Conservation (phyloP, 1,140 invertebrate species). For the Globodera rostochiensis region DNA sequence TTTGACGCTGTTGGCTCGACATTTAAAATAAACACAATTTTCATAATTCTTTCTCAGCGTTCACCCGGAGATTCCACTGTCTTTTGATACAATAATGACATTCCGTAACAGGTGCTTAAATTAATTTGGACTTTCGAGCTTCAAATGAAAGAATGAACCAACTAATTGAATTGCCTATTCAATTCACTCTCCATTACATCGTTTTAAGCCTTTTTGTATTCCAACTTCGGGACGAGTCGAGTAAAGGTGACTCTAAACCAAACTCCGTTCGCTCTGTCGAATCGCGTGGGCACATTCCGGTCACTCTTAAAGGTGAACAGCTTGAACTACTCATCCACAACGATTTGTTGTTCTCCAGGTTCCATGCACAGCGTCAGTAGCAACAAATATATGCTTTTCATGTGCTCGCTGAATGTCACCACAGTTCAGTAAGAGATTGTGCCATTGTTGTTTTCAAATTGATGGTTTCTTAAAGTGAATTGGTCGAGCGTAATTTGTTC, state of each 20-base stretch:
- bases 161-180: constrained; percentile 18
- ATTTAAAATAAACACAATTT: not conserved
- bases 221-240: constrained; percentile 36
- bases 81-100: constrained; percentile 64
- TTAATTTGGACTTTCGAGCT: not conserved
- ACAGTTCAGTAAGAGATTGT: constrained; percentile 49
- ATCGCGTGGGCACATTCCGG: constrained; percentile 37
- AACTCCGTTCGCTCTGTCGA: constrained; percentile 15
- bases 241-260: not conserved
- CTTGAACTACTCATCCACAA: not conserved
- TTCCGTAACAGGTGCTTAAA: constrained; percentile 53
- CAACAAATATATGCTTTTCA: constrained; percentile 66
- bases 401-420: constrained; percentile 67
- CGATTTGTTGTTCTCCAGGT: constrained; percentile 49
- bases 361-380: constrained; percentile 67
- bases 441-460: not conserved
- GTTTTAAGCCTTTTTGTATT: constrained; percentile 46
- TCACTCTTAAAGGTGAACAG: constrained; percentile 50
- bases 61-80: constrained; percentile 66
- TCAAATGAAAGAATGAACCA: constrained; percentile 8
- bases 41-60: constrained; percentile 12
- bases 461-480: constrained; percentile 33
- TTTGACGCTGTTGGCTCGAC: constrained; percentile 54
- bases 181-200: not conserved
- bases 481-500: constrained; percentile 50